A percentile compares a stretch with the other conserved stretches of the same genome.
Evolutionary conservation across 2,888 invertebrate genomes (phyloP).

Genomic region (Tachina grossa): DNA sequence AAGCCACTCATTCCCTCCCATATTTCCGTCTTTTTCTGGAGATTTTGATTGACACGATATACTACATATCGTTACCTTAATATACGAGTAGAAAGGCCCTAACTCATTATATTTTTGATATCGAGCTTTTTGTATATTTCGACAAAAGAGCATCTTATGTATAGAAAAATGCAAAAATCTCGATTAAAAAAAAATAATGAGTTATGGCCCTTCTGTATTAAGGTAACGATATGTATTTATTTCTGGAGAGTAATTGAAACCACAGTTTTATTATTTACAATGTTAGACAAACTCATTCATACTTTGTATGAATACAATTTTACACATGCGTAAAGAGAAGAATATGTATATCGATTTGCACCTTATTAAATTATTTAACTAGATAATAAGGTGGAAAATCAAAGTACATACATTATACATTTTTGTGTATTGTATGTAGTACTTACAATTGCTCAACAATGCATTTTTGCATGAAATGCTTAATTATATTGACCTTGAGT

Average conservation of each 20-base stretch:
- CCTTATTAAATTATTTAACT: constrained; percentile 30
- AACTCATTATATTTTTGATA: no score
- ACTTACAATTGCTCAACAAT: constrained; percentile 42
- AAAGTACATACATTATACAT: not conserved
- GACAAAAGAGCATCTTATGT: no score
- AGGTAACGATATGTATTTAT: no score
- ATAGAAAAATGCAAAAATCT: no score
- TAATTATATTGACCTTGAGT: constrained; percentile 58
- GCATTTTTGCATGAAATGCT: constrained; percentile 57
- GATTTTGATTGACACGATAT: no score
- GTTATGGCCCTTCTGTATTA: no score
- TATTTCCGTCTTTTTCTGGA: no score
- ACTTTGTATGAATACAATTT: not conserved
- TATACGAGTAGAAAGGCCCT: no score
- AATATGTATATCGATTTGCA: constrained; percentile 21
- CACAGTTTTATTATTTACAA: not conserved
- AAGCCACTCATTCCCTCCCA: no score
- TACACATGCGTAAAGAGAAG: constrained; percentile 16
- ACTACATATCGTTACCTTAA: no score
- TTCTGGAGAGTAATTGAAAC: not conserved
- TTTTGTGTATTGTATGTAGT: not conserved
- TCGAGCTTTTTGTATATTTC: no score
- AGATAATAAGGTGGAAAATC: constrained; percentile 42
- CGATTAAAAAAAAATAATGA: no score
- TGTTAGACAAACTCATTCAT: not conserved